These are phyloP conservation scores for Cloeon dipterum DNA, from an alignment of 2,888 invertebrate genomes.

Conservation along the genomic window DNA sequence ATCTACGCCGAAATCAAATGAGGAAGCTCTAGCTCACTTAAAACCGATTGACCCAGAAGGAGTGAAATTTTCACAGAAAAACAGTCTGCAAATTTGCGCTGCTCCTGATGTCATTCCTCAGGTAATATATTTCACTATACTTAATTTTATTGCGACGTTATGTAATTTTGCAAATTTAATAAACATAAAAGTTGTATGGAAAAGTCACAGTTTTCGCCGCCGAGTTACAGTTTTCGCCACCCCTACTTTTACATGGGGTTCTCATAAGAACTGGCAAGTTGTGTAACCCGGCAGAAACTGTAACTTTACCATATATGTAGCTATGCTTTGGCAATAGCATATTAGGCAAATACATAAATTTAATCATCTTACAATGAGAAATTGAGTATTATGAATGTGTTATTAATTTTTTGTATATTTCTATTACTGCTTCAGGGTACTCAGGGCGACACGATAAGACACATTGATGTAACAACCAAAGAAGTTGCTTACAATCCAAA, in stretches of 20 bases:
- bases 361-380: background rate
- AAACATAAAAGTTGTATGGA: too few species aligned
- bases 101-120: constrained; percentile 67
- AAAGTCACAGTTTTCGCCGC: too few species aligned
- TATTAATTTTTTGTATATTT: background rate
- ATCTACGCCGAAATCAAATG: constrained; percentile 18
- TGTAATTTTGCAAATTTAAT: constrained; percentile 9
- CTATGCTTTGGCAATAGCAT: background rate
- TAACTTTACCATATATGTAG: background rate
- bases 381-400: too few species aligned
- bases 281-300: background rate
- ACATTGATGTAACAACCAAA: constrained; percentile 55
- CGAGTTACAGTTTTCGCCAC: too few species aligned
- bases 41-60: constrained; percentile 29
- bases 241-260: too few species aligned
- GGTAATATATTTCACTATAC: too few species aligned
- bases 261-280: too few species aligned
- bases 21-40: constrained; percentile 24
- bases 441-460: constrained; percentile 39
- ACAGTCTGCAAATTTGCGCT: constrained; percentile 45
- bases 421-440: constrained; percentile 33
- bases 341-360: too few species aligned
- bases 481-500: constrained; percentile 81
- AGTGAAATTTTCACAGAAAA: constrained; percentile 28
- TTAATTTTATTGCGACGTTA: too few species aligned